phyloP scores from a whole-genome alignment of 2,888 invertebrate species.

The Seladonia tumulorum region DNA sequence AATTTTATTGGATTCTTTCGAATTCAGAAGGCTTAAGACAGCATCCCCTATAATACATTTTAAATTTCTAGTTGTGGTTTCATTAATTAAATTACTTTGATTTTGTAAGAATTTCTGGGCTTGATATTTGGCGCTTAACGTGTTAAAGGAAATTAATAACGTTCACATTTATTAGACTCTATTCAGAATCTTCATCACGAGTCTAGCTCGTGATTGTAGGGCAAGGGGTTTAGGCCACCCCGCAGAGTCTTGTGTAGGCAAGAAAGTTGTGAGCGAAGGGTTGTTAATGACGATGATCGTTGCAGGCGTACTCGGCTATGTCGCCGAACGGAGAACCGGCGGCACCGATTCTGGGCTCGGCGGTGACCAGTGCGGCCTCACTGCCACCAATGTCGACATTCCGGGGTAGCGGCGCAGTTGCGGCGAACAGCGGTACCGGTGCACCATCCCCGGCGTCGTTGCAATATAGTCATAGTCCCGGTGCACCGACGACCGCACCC shows the following conservation, averaged over 20 bases:
- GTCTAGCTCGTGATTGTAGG: too few species aligned
- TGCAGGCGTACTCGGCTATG: constrained; percentile 85
- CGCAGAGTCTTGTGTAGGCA: background rate
- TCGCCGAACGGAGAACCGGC: constrained; percentile 86
- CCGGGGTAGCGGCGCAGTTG: constrained; percentile 84
- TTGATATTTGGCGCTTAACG: too few species aligned
- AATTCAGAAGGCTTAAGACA: too few species aligned
- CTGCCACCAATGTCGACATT: constrained; percentile 86
- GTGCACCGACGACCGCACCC: constrained; percentile 85
- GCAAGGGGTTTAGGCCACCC: too few species aligned
- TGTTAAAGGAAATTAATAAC: too few species aligned
- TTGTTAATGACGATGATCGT: constrained; percentile 15
- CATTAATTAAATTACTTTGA: too few species aligned
- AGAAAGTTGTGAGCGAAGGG: background rate
- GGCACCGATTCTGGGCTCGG: constrained; percentile 86
- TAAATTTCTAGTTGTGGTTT: too few species aligned
- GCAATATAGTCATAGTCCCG: constrained; percentile 85
- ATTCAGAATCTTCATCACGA: too few species aligned
- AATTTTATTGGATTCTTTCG: too few species aligned
- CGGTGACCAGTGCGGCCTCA: constrained; percentile 85
- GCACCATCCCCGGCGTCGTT: constrained; percentile 86
- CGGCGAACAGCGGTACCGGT: constrained; percentile 85
- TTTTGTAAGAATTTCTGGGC: too few species aligned
- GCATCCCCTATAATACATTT: too few species aligned
- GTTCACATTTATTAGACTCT: too few species aligned